Percentiles rank a stretch among this genome's conserved stretches.
Evolutionary conservation across 2,797 vertebrate genomes (phyloP).

Genomic region (Siniperca scherzeri): DNA sequence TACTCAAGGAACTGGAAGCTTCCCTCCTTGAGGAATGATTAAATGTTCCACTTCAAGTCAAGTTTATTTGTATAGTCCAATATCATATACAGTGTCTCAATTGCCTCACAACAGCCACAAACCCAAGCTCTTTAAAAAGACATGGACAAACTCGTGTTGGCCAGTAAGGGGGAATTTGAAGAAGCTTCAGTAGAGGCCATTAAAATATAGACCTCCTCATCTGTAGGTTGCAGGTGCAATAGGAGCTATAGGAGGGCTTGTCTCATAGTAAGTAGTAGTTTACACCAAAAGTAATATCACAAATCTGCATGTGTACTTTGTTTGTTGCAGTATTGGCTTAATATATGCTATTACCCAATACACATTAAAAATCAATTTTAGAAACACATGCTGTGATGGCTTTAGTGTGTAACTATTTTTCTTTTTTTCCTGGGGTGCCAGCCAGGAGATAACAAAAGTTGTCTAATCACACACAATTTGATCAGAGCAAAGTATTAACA

Average conservation of each 20-base stretch:
- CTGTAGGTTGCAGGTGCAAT: neutral
- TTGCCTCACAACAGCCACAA: conserved; percentile 22
- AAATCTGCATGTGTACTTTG: neutral
- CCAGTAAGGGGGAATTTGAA: neutral
- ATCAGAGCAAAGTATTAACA: too few species aligned
- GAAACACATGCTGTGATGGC: neutral
- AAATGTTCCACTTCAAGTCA: conserved; percentile 37
- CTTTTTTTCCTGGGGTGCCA: too few species aligned
- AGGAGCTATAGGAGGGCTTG: neutral
- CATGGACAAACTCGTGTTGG: neutral
- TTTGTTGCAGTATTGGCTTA: neutral
- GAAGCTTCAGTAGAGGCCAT: neutral
- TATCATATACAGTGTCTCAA: neutral
- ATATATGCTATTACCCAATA: neutral
- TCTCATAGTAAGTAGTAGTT: neutral
- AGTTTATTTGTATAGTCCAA: conserved; percentile 58
- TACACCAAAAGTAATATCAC: neutral
- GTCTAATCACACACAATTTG: too few species aligned
- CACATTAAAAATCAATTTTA: neutral
- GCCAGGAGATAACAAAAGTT: too few species aligned
- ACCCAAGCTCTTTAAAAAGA: neutral
- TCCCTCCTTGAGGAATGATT: conserved; percentile 18
- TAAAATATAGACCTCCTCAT: neutral
- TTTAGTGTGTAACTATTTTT: too few species aligned
- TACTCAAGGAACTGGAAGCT: neutral